Evolutionary conservation across 2,113 vertebrate genomes (phyloP).

Genomic region (Sphyrna mokarran): DNA sequence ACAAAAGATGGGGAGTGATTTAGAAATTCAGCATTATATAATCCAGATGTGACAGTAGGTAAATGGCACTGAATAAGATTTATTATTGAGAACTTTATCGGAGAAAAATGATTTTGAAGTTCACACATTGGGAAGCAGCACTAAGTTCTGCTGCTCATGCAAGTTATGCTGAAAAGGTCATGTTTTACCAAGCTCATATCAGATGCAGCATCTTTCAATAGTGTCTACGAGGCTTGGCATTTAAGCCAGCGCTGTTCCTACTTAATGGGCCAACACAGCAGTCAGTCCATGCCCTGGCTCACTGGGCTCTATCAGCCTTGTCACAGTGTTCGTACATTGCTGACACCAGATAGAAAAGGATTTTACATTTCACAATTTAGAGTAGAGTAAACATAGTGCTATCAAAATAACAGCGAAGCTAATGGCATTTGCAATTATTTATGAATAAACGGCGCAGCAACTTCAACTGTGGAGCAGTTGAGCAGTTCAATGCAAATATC

Average conservation of each 20-base stretch:
- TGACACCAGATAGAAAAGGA: slow-evolving; percentile 2
- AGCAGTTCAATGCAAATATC: not conserved
- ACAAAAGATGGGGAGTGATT: slow-evolving; percentile 1
- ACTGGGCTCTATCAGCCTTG: slow-evolving; percentile 10
- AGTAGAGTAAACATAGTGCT: not conserved
- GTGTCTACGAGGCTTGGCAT: slow-evolving; percentile 21
- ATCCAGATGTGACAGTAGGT: not conserved
- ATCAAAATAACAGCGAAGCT: not conserved
- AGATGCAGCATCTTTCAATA: slow-evolving; percentile 27
- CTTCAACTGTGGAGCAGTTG: not conserved
- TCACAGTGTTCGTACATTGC: not conserved
- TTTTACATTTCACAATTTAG: not conserved
- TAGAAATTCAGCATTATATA: not conserved
- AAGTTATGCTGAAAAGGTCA: slow-evolving; percentile 34
- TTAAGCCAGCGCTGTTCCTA: slow-evolving; percentile 26
- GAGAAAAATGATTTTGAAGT: slow-evolving; percentile 20
- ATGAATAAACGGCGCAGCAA: not conserved
- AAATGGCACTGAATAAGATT: slow-evolving; percentile 1
- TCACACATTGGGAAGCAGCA: not conserved
- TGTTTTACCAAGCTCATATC: slow-evolving; percentile 21
- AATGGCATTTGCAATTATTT: not conserved
- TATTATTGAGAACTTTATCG: not conserved
- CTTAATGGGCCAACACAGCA: slow-evolving; percentile 23
- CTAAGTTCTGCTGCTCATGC: not conserved
- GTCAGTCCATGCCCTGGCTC: not conserved